These are phyloP conservation scores for Coendou prehensilis DNA, from an alignment of 2,797 vertebrate species.

Conservation along the genomic window DNA sequence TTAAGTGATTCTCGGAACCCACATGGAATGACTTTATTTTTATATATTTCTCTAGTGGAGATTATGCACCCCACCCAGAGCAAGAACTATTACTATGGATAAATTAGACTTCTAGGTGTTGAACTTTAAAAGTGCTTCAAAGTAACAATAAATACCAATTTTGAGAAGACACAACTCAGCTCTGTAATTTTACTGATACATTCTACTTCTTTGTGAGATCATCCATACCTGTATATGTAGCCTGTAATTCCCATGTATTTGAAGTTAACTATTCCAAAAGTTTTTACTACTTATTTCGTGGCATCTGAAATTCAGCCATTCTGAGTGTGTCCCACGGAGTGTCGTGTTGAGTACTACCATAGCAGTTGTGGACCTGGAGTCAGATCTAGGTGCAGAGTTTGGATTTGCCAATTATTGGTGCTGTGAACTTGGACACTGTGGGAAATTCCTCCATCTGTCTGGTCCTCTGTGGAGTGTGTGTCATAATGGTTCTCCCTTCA, in stretches of 20 bases:
- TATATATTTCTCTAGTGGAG: neutral
- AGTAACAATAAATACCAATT: fast-evolving
- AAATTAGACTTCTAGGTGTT: neutral
- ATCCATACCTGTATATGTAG: neutral
- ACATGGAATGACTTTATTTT: neutral
- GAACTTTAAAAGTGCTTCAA: neutral
- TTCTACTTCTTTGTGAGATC: neutral
- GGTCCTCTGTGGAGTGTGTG: neutral
- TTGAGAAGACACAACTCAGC: neutral
- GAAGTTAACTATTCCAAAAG: neutral
- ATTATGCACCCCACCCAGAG: fast-evolving
- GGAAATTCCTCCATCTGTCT: neutral
- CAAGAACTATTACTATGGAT: neutral
- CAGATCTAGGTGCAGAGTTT: neutral
- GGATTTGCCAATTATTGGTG: neutral
- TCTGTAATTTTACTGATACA: neutral
- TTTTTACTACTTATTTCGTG: neutral
- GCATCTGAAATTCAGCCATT: neutral
- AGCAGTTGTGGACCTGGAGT: neutral
- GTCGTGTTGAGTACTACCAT: neutral
- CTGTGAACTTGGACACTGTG: neutral
- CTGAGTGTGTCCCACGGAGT: fast-evolving
- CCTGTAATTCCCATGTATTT: neutral
- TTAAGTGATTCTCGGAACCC: neutral
- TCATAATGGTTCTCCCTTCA: neutral